Evolutionary conservation across 1,140 invertebrate genomes (phyloP).

Genomic region (Lepidotrigona ventralis): DNA sequence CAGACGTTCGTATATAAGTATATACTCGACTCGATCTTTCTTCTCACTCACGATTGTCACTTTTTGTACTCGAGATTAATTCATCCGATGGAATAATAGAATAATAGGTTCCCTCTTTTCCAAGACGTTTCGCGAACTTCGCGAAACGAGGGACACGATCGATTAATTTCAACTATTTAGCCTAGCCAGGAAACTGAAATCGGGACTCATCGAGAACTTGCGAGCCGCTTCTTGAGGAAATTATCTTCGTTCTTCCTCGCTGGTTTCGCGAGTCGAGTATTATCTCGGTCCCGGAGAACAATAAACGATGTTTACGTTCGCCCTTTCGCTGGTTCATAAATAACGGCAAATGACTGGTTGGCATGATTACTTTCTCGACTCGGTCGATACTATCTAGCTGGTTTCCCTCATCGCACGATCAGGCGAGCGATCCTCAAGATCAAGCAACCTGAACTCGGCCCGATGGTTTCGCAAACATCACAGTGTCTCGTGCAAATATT

Average conservation of each 20-base stretch:
- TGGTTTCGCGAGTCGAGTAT: background rate
- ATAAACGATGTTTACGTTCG: slow-evolving; percentile 9
- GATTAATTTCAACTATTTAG: slow-evolving; percentile 26
- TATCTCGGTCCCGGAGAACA: background rate
- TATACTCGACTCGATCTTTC: background rate
- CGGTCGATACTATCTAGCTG: background rate
- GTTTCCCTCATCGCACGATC: background rate
- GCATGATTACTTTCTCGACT: background rate
- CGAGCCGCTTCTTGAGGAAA: background rate
- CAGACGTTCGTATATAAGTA: slow-evolving; percentile 43
- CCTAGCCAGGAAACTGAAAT: no score
- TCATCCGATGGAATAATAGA: background rate
- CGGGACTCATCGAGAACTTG: background rate
- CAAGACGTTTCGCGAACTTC: background rate
- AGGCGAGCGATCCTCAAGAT: background rate
- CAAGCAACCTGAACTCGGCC: background rate
- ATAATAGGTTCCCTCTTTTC: no score
- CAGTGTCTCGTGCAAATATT: slow-evolving; percentile 32
- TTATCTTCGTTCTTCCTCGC: background rate
- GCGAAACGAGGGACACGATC: background rate
- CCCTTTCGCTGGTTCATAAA: background rate
- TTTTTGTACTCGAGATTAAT: background rate
- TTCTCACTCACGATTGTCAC: background rate
- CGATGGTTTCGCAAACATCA: slow-evolving; percentile 35
- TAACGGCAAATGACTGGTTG: slow-evolving; percentile 5